Evolutionary conservation across 2,888 invertebrate species (phyloP).

Genomic region (Mesodorylaimus sp.): DNA sequence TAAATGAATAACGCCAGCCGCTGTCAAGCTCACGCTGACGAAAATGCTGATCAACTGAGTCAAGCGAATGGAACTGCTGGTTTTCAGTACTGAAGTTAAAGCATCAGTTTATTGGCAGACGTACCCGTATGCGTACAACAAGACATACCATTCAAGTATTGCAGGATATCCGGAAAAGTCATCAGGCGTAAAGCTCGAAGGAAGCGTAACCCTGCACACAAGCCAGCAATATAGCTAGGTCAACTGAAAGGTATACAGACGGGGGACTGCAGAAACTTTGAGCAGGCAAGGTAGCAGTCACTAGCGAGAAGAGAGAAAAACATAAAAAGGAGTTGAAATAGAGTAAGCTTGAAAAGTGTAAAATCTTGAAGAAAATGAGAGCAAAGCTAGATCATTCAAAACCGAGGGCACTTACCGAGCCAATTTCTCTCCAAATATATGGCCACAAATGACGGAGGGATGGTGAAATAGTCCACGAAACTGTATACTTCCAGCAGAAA

Average conservation of each 20-base stretch:
- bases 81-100: too few relatives aligned
- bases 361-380: too few relatives aligned
- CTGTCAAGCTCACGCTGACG: constrained; percentile 98
- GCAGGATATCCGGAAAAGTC: constrained; percentile 99
- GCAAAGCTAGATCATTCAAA: too few relatives aligned
- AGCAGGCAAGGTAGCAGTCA: too few relatives aligned
- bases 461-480: constrained; percentile 99
- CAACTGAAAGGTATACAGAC: background rate
- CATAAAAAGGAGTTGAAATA: too few relatives aligned
- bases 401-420: constrained; percentile 85
- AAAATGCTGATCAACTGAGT: constrained; percentile 99
- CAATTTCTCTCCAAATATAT: constrained; percentile 99
- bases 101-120: too few relatives aligned
- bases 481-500: constrained; percentile 99
- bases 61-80: constrained; percentile 97
- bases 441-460: constrained; percentile 99
- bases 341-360: too few relatives aligned
- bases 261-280: too few relatives aligned
- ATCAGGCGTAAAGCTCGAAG: constrained; percentile 96
- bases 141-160: constrained; percentile 99
- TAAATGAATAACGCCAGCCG: constrained; percentile 98
- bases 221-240: background rate
- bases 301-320: too few relatives aligned
- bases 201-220: constrained; percentile 96
- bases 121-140: too few relatives aligned